These are phyloP conservation scores for Achatina immaculata DNA, from an alignment of 1,140 invertebrate genomes.

Conservation along the genomic window DNA sequence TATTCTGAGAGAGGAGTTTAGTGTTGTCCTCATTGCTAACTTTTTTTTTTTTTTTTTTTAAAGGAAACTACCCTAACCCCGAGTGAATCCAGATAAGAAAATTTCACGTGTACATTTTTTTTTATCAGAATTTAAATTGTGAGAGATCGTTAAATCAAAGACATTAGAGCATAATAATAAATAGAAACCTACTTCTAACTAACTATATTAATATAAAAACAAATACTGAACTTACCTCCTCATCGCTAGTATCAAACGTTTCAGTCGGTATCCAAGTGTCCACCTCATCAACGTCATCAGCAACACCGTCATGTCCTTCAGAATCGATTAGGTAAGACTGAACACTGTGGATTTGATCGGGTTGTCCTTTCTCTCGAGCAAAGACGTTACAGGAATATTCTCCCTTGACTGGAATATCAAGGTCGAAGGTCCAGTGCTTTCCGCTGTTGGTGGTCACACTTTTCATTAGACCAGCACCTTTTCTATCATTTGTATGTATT, in stretches of 20 bases:
- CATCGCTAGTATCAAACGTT: conserved; percentile 62
- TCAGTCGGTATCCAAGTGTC: conserved; percentile 51
- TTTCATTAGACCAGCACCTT: conserved; percentile 53
- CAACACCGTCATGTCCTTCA: conserved; percentile 46
- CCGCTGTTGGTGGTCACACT: conserved; percentile 47
- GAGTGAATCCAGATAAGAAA: too few relatives aligned
- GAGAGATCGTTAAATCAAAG: too few relatives aligned
- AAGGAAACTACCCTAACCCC: too few relatives aligned
- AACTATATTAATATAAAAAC: background rate
- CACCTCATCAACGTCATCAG: conserved; percentile 18
- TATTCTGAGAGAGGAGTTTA: too few relatives aligned
- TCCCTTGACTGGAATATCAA: conserved; percentile 59
- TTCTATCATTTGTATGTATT: conserved; percentile 58
- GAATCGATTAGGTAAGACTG: conserved; percentile 64
- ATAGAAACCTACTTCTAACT: too few relatives aligned
- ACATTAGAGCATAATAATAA: too few relatives aligned
- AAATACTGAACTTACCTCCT: conserved; percentile 42
- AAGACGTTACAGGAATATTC: conserved; percentile 68
- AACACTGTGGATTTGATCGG: conserved; percentile 58
- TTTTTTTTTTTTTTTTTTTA: too few relatives aligned
- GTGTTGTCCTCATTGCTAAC: too few relatives aligned
- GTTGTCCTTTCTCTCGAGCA: conserved; percentile 53
- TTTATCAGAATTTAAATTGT: too few relatives aligned
- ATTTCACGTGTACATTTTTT: too few relatives aligned
- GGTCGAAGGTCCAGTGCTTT: conserved; percentile 59